Evolutionary conservation across 2,113 vertebrate species (phyloP), one percentile per base, ranked within the genome.

Genomic region (Nibea coibor): DNA sequence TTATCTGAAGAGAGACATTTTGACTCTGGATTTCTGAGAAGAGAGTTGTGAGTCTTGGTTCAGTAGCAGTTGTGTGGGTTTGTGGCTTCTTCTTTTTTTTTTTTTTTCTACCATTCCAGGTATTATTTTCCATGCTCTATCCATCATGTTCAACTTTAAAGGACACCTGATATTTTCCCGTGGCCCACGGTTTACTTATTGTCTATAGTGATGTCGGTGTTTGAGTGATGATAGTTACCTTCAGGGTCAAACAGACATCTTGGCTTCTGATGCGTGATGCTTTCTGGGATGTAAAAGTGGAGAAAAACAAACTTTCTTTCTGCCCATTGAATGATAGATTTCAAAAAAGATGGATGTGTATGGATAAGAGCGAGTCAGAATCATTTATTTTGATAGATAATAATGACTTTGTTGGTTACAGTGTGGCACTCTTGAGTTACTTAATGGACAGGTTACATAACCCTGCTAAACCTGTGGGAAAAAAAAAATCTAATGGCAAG

Each of bases 91-190:
- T 50, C 14, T 64, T 9, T 2, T 26, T 26, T 26, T 26, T 74
- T 22, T 59, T 22, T 75, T 81, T 76, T 22, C 59, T 22, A 67
- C 17, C 16, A 2, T 68, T 86, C 68, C 70, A 82, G 58, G 74
- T 87, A 45, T 78, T 78, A 72, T 72, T 88, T 83, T 78, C n/a
- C 17, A 39, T 77, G 69, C 63, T 26, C 66, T 74, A 43, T 92
- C 80, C 73, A 91, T 91, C 85, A 82, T 19, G 10, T 61, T 83
- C 74, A 72, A n/a, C 39, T 72, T 59, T n/a, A 28, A 80, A 59
- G 57, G 75, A 84, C 43, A 73, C 75, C 45, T 83, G 78, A 84
- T 90, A 71, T 71, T n/a, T 72, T 73, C 56, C 68, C 66, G 31
- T 48, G 47, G 48, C 58, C 54, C 0, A 58, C 5, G 1, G 42